phyloP scores from a whole-genome alignment of 2,888 invertebrate genomes.

The Harmothoe impar region DNA sequence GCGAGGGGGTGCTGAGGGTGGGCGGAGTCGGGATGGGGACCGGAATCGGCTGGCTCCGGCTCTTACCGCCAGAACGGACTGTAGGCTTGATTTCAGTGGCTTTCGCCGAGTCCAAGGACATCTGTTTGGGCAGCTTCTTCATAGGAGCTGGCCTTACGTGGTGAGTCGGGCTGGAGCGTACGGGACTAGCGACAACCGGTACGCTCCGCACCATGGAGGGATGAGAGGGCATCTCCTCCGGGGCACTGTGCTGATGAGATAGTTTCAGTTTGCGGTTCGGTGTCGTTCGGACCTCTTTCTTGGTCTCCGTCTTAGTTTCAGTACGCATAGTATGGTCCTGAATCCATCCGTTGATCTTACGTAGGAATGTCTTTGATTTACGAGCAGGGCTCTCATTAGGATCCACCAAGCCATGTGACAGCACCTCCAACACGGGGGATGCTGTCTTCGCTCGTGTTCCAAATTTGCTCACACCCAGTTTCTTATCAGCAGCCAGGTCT shows the following conservation, averaged over 20 bases:
- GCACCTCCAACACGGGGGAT: constrained; percentile 7
- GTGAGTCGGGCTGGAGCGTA: not conserved
- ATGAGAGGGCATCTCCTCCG: constrained; percentile 36
- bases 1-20: constrained; percentile 25
- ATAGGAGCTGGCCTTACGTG: not conserved
- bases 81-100: constrained; percentile 35
- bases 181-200: not conserved
- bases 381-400: constrained; percentile 40
- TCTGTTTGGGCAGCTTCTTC: constrained; percentile 56
- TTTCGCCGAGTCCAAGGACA: constrained; percentile 57
- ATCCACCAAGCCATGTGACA: constrained; percentile 5
- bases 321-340: constrained; percentile 39
- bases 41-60: constrained; percentile 50
- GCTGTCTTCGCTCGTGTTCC: not conserved
- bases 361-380: constrained; percentile 32
- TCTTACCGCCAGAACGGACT: not conserved
- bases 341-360: constrained; percentile 42
- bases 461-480: not conserved
- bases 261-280: not conserved
- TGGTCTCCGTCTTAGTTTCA: not conserved
- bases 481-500: not conserved
- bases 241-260: constrained; percentile 43
- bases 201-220: constrained; percentile 27
- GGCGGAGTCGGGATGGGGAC: constrained; percentile 45
- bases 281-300: not conserved